Base-by-base conservation (phyloP, 2,888 invertebrate genomes). In the Tinea pellionella region DNA sequence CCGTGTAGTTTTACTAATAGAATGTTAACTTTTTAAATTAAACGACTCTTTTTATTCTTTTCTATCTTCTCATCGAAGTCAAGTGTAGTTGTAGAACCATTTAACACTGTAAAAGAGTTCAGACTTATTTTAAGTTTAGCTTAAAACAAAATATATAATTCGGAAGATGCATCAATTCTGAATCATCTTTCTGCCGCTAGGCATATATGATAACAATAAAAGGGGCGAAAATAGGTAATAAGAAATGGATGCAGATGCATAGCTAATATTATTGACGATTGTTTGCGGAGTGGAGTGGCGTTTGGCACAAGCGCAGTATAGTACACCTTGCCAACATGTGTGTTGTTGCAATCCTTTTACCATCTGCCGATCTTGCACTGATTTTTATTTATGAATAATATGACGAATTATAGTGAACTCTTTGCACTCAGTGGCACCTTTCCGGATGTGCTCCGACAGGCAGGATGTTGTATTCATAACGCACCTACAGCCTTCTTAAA, bases 351-450 rank as follows among this genome's bases (percentile, higher is more conserved):
- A 85, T 86, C 85, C 86, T 86, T 86, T 86, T 86, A 80, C 70
- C 85, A 87, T 86, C 86, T 78, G 78, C 78, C 70, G 69, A 72
- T 74, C 72, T 73, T 83, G 83, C 83, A 82, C 82, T 82, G 84
- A 85, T 85, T 85, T 81, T 80, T 81, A 83, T 82, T 76, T 81
- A 79, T 83, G 83, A 85, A 84, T 82, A 82, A 84, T 86, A 85
- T 87, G 86, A 85, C 84, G 86, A 87, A 85, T 82, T 83, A 83
- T 82, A 71, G 70, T 70, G 70, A 66, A 69, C 80, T 72, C 59
- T 80, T 86, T 83, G 83, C 83, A 70, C 74, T 76, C 72, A 70
- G 71, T 75, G 71, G 70, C 86, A 87, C 86, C 86, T 87, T 87
- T 78, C 80, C 86, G 86, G 86, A 86, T 86, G 83, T 76, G 68